Percentiles rank a stretch among this genome's conserved stretches.
Evolutionary conservation across 2,888 invertebrate species (phyloP).

Genomic region (Mesorhabditis spiculigera): DNA sequence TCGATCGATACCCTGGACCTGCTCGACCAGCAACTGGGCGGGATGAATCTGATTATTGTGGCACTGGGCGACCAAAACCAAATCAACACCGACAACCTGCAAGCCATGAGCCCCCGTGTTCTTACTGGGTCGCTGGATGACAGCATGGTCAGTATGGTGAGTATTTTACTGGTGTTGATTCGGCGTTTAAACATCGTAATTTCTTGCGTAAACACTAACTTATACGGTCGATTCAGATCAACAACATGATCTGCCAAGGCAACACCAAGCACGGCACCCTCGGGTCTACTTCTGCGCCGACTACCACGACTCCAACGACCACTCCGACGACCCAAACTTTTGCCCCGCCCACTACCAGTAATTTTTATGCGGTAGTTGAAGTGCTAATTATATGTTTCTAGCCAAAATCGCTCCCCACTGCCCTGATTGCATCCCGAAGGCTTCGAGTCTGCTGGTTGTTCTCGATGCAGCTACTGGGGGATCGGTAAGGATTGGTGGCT

Average conservation of each 20-base stretch:
- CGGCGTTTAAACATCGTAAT: no score
- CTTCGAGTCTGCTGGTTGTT: slow-evolving; percentile 11
- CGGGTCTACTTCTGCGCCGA: neutral
- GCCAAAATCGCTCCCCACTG: slow-evolving; percentile 3
- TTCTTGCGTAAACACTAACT: no score
- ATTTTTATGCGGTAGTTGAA: neutral
- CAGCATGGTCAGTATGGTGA: neutral
- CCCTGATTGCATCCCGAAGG: slow-evolving; percentile 12
- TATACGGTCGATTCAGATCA: neutral
- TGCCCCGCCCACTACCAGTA: neutral
- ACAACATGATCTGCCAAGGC: neutral
- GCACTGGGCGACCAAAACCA: neutral
- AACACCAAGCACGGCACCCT: neutral
- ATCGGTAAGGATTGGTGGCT: neutral
- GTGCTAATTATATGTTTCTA: neutral
- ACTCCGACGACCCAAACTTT: neutral
- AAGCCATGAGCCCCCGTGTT: neutral
- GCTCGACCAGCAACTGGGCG: neutral
- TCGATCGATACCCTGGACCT: neutral
- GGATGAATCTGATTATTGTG: neutral
- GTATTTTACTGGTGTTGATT: neutral
- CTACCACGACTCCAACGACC: neutral
- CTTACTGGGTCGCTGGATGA: neutral
- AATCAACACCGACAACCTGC: neutral
- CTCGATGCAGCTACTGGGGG: slow-evolving; percentile 10